phyloP scores from a whole-genome alignment of 2,797 vertebrate genomes.

The Corythornis leucogaster region DNA sequence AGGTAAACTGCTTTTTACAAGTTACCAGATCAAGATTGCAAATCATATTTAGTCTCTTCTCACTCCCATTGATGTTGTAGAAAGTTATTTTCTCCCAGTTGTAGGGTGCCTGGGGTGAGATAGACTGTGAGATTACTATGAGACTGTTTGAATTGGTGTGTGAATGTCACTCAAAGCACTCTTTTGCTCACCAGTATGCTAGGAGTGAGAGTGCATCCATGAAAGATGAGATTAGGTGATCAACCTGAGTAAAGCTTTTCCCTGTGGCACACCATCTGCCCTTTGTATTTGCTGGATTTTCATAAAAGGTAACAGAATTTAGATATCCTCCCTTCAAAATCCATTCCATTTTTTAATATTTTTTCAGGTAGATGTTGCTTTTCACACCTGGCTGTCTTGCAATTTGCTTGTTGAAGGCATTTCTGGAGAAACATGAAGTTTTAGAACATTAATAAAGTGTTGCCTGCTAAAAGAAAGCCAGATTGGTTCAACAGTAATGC shows the following conservation, averaged over 20 bases:
- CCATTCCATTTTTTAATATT: not conserved
- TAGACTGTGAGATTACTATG: not conserved
- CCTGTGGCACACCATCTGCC: not conserved
- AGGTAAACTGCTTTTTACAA: not conserved
- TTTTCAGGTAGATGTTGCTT: not conserved
- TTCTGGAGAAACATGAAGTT: constrained; percentile 3
- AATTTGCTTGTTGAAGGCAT: not conserved
- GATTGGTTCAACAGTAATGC: not conserved
- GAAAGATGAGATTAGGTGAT: not conserved
- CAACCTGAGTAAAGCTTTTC: not conserved
- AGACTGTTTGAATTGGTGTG: not conserved
- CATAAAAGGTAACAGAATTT: not conserved
- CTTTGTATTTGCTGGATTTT: not conserved
- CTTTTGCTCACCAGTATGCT: not conserved
- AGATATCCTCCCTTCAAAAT: not conserved
- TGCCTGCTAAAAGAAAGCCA: constrained; percentile 5
- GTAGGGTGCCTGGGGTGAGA: not conserved
- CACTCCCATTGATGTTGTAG: not conserved
- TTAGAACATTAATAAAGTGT: not conserved
- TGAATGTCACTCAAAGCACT: not conserved
- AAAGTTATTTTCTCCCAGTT: not conserved
- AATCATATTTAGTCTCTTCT: not conserved
- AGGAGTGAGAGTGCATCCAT: not conserved
- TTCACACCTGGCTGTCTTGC: constrained; percentile 17
- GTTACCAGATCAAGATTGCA: not conserved